Base-by-base conservation (phyloP, 2,888 invertebrate genomes). In the Nymphalis polychloros region DNA sequence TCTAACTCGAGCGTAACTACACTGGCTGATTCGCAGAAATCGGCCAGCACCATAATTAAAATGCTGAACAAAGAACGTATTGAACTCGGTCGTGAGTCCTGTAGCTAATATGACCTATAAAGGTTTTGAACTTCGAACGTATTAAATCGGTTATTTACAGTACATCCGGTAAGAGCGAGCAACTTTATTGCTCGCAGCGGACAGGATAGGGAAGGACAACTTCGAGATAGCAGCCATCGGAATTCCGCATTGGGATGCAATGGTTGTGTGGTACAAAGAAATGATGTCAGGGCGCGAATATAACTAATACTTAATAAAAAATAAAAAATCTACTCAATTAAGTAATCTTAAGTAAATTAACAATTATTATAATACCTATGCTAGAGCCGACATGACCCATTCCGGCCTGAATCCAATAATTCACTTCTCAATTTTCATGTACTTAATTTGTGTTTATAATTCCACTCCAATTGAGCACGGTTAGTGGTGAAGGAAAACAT, bases 201-300 rank as follows among this genome's bases (percentile, higher is more conserved):
- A 75, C 80, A 79, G 82, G 81, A 80, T 79, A 74, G 80, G 41
- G 76, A 76, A 83, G 81, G 82, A 84, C 81, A 81, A 82, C 80
- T 82, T 79, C 72, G 78, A 79, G 88, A 87, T 88, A 88, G 81
- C 81, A 76, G 77, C 72, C 75, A 78, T 70, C 84, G 87, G 86
- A 88, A 85, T 85, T 88, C 88, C 88, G 87, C 81, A 78, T 82
- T 76, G 79, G 79, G 81, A 78, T 80, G 78, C 80, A 77, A 71
- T 74, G 76, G 72, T 68, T 31, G 74, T 73, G 27, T 79, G 81
- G 76, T 71, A 16, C 68, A 81, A 67, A 48, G 10, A 64, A 72
- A 67, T 16, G 64, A 55, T 67, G 71, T 62, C 64, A 64, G 49
- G 8, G 7, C 16, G 46, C 2, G 17, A 23, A 41, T 59, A 27